phyloP scores from a whole-genome alignment of 2,888 invertebrate genomes.

The Eueremaeus valkanovi region DNA sequence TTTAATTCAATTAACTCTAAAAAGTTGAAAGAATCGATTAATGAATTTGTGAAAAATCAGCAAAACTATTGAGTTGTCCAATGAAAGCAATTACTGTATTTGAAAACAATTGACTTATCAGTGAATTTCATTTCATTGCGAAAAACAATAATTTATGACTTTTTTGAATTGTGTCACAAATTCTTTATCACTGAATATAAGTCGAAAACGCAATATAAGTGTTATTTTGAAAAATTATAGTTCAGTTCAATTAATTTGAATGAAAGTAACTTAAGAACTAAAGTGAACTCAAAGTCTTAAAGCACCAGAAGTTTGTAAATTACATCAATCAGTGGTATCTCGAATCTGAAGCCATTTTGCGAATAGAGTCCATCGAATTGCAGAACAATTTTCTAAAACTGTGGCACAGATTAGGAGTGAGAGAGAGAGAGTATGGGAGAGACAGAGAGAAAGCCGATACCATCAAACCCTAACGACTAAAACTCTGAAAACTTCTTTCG shows the following conservation, averaged over 20 bases:
- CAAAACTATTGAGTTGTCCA: not conserved
- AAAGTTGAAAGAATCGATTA: too few relatives aligned
- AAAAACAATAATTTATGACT: too few relatives aligned
- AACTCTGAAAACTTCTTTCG: not conserved
- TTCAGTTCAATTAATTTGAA: conserved; percentile 15
- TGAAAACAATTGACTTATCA: not conserved
- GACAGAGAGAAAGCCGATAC: not conserved
- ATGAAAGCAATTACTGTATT: not conserved
- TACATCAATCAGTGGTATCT: conserved; percentile 12
- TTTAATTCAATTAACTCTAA: not conserved
- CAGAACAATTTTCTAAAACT: not conserved
- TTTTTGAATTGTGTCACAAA: not conserved
- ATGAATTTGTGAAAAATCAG: not conserved
- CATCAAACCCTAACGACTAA: conserved; percentile 2
- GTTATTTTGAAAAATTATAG: not conserved
- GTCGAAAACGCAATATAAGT: not conserved
- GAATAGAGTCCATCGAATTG: not conserved
- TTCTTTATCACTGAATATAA: not conserved
- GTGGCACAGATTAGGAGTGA: not conserved
- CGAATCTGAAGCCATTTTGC: not conserved
- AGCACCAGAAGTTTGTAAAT: not conserved
- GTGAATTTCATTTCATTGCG: too few relatives aligned
- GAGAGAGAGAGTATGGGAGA: too few relatives aligned
- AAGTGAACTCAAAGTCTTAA: not conserved
- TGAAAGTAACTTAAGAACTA: not conserved